Conservation (phyloP, 2,888 invertebrate species). For the Ectropis crepuscularia region DNA sequence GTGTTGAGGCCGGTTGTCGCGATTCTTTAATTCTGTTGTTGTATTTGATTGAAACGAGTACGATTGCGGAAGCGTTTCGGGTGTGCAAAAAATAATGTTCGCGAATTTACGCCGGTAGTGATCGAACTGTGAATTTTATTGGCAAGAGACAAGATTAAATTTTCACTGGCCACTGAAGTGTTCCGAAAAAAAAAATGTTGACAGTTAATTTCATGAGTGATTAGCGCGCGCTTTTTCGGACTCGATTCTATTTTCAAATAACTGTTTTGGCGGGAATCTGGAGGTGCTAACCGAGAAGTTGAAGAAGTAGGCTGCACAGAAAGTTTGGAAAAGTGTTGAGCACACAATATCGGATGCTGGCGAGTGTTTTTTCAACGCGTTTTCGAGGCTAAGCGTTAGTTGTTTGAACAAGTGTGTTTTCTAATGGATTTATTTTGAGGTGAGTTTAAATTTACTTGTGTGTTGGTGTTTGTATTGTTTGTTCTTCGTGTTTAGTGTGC, state of each 20-base stretch:
- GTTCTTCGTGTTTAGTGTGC: slow-evolving; percentile 81
- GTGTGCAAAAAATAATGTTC: slow-evolving; percentile 60
- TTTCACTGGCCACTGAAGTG: slow-evolving; percentile 44
- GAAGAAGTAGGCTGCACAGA: slow-evolving; percentile 70
- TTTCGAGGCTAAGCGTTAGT: slow-evolving; percentile 85
- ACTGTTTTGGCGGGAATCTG: slow-evolving; percentile 69
- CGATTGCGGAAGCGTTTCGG: slow-evolving; percentile 72
- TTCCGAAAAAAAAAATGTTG: slow-evolving; percentile 43
- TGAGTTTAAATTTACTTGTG: slow-evolving; percentile 85
- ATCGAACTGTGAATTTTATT: slow-evolving; percentile 57
- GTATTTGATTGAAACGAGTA: slow-evolving; percentile 69
- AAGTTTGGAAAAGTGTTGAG: slow-evolving; percentile 82
- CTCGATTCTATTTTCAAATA: slow-evolving; percentile 56
- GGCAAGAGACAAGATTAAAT: slow-evolving; percentile 56
- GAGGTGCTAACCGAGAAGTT: slow-evolving; percentile 54
- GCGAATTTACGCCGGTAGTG: slow-evolving; percentile 56
- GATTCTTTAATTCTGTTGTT: slow-evolving; percentile 71
- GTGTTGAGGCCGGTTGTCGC: slow-evolving; percentile 76
- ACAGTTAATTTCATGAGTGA: slow-evolving; percentile 45
- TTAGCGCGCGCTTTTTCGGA: slow-evolving; percentile 46
- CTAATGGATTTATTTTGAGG: slow-evolving; percentile 86
- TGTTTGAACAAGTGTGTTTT: slow-evolving; percentile 86
- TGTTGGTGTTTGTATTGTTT: slow-evolving; percentile 84
- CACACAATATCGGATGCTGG: slow-evolving; percentile 72
- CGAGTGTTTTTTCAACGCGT: slow-evolving; percentile 84